Percentiles rank a stretch among this genome's conserved stretches.
Conservation (phyloP, 2,113 vertebrate species). For the Aythya baeri region DNA sequence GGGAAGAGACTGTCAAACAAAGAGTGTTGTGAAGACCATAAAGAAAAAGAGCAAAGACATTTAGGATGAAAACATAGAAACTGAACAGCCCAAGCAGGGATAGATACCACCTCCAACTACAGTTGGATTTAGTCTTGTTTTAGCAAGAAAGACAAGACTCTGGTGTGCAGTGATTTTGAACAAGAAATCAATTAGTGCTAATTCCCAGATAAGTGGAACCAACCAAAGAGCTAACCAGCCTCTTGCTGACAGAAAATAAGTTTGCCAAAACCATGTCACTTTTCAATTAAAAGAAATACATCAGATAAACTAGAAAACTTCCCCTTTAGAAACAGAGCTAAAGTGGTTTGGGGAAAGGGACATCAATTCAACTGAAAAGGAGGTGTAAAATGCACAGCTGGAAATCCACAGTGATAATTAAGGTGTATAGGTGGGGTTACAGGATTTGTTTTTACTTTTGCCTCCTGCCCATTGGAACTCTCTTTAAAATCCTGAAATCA, state of each 20-base stretch:
- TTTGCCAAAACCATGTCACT: constrained; percentile 48
- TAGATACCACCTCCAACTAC: background rate
- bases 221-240: constrained; percentile 39
- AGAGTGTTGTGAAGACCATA: background rate
- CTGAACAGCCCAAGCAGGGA: background rate
- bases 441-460: constrained; percentile 39
- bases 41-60: background rate
- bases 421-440: constrained; percentile 15
- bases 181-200: constrained; percentile 27
- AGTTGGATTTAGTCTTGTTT: constrained; percentile 1
- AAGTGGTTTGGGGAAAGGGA: constrained; percentile 37
- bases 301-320: constrained; percentile 21
- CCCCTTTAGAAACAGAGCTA: constrained; percentile 20
- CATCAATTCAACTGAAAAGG: constrained; percentile 34
- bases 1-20: background rate
- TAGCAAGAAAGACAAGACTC: constrained; percentile 21
- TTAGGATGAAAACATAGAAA: background rate
- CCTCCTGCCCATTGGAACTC: background rate
- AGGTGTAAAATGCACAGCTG: background rate
- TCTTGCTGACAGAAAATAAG: constrained; percentile 33
- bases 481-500: constrained; percentile 24
- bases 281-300: constrained; percentile 51
- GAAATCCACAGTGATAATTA: constrained; percentile 10
- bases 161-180: background rate
- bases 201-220: constrained; percentile 29